phyloP scores from a whole-genome alignment of 2,888 invertebrate genomes.

The Ectemnius continuus region DNA sequence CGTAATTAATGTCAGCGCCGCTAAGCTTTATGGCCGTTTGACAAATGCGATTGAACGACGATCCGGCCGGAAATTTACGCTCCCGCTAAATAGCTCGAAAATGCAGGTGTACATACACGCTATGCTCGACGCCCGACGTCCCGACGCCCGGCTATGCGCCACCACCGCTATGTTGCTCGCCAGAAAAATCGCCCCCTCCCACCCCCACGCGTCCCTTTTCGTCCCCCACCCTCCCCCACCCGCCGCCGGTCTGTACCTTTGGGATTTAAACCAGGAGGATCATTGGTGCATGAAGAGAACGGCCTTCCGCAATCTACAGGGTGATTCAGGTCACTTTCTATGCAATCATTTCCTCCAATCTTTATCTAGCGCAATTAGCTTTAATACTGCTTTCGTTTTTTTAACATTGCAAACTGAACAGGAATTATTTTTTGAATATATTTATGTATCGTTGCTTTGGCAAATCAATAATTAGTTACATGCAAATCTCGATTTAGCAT shows the following conservation, averaged over 20 bases:
- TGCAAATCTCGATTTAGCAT: neutral
- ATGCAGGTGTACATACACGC: neutral
- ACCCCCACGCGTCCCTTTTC: too few species aligned
- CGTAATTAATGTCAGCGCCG: constrained; percentile 10
- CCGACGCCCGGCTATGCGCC: too few species aligned
- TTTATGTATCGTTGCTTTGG: too few species aligned
- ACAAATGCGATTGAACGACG: constrained; percentile 10
- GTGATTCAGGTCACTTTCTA: too few species aligned
- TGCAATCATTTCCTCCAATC: too few species aligned
- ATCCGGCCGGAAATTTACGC: constrained; percentile 11
- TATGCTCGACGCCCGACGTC: neutral
- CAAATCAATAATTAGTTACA: too few species aligned
- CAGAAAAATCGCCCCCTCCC: constrained; percentile 18
- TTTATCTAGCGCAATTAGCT: too few species aligned
- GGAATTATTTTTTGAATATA: too few species aligned
- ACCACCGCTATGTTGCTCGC: neutral
- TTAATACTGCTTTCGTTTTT: too few species aligned
- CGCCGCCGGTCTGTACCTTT: neutral
- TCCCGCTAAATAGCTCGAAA: constrained; percentile 1
- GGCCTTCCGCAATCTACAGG: constrained; percentile 25
- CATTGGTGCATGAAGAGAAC: constrained; percentile 38
- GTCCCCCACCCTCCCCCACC: too few species aligned
- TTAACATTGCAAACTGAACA: too few species aligned
- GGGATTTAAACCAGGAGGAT: constrained; percentile 20
- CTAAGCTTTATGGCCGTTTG: constrained; percentile 7